Percentiles rank a stretch among this genome's conserved stretches.
phyloP scores from a whole-genome alignment of 2,888 invertebrate genomes.

The Punctoribates punctum region DNA sequence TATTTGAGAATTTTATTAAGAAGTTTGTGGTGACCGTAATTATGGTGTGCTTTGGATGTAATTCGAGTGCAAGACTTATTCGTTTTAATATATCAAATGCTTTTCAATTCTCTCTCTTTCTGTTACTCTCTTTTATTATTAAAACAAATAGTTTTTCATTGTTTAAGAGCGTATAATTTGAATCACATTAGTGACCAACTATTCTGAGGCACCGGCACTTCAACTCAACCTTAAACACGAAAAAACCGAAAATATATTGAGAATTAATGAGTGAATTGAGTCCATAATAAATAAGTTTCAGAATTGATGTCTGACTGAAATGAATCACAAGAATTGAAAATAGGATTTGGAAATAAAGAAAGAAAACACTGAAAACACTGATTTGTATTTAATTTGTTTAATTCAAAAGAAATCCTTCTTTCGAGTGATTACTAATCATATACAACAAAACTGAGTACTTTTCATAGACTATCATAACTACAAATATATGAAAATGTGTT shows the following conservation, averaged over 20 bases:
- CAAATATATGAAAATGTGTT: neutral
- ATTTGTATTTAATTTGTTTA: slow-evolving; percentile 7
- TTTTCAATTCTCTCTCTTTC: neutral
- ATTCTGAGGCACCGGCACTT: neutral
- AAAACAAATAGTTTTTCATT: slow-evolving; percentile 22
- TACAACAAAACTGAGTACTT: neutral
- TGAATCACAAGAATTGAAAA: neutral
- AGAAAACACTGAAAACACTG: neutral
- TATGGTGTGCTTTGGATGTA: slow-evolving; percentile 5
- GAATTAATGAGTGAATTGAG: neutral
- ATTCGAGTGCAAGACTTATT: slow-evolving; percentile 3
- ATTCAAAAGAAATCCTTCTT: neutral
- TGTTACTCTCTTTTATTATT: slow-evolving; percentile 11
- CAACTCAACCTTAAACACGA: neutral
- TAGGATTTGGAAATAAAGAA: neutral
- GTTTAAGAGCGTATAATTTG: slow-evolving; percentile 23
- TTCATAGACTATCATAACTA: too few species aligned
- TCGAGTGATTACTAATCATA: neutral
- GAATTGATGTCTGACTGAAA: neutral
- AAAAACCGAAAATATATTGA: neutral
- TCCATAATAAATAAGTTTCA: slow-evolving; percentile 15
- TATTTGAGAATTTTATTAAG: slow-evolving; percentile 7
- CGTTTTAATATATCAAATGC: neutral
- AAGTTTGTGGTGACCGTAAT: slow-evolving; percentile 24
- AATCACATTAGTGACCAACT: slow-evolving; percentile 30